Percentiles rank a stretch among this genome's conserved stretches.
Conservation (phyloP, 2,113 vertebrate genomes). For the Taxidea taxus region DNA sequence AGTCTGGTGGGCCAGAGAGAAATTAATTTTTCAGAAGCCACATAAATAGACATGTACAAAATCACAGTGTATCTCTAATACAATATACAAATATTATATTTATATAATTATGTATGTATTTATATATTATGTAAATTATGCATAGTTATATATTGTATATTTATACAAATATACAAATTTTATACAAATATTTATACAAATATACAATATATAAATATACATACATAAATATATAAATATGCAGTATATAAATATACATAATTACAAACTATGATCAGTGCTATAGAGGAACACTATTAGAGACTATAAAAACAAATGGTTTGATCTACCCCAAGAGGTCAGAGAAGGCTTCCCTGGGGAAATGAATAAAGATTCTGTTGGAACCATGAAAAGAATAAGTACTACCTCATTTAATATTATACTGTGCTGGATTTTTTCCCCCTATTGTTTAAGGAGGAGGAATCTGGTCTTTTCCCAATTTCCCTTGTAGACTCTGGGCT, state of each 20-base stretch:
- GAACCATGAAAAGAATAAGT: background rate
- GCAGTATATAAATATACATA: background rate
- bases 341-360: background rate
- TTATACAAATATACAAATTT: too few relatives aligned
- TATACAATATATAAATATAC: too few relatives aligned
- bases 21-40: background rate
- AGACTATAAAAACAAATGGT: background rate
- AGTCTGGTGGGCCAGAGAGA: background rate
- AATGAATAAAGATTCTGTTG: background rate
- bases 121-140: too few relatives aligned
- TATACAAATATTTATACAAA: too few relatives aligned
- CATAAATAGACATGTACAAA: background rate
- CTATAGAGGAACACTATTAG: background rate
- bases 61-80: background rate
- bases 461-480: background rate
- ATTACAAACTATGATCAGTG: background rate
- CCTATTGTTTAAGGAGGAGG: background rate
- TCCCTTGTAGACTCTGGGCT: background rate
- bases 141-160: too few relatives aligned
- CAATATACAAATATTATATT: background rate
- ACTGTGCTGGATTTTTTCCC: background rate
- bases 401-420: background rate
- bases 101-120: too few relatives aligned
- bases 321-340: background rate
- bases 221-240: too few relatives aligned